Evolutionary conservation across 2,888 invertebrate genomes (phyloP).

Genomic region (Muscina levida): DNA sequence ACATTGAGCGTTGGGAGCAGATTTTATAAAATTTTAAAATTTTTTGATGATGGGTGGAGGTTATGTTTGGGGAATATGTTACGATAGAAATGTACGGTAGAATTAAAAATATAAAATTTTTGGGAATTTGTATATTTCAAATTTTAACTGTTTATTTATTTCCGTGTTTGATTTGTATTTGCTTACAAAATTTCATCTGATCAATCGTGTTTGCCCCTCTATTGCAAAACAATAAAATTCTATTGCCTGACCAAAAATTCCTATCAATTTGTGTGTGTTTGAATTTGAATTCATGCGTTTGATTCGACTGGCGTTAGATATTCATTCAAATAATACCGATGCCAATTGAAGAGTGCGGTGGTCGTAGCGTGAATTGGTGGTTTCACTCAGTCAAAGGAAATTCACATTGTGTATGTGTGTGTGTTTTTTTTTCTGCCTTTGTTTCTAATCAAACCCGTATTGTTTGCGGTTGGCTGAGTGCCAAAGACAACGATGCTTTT

Average conservation of each 20-base stretch:
- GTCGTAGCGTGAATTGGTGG: conserved; percentile 12
- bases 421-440: conserved; percentile 42
- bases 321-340: conserved; percentile 12
- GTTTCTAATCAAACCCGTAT: conserved; percentile 49
- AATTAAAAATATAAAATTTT: too few species aligned
- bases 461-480: conserved; percentile 56
- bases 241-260: conserved; percentile 34
- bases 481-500: conserved; percentile 44
- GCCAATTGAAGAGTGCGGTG: too few species aligned
- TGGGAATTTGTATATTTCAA: too few species aligned
- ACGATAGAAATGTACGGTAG: too few species aligned
- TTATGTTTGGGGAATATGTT: too few species aligned
- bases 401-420: conserved; percentile 33
- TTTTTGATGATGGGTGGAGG: too few species aligned
- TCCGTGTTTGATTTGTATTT: too few species aligned
- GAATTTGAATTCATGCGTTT: conserved; percentile 30
- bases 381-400: conserved; percentile 34
- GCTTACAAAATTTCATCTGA: too few species aligned
- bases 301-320: conserved; percentile 3
- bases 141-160: too few species aligned
- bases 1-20: too few species aligned
- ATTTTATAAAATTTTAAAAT: too few species aligned
- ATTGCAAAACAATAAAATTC: conserved; percentile 34
- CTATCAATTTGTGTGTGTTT: conserved; percentile 6
- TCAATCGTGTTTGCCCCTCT: conserved; percentile 12